Evolutionary conservation across 2,888 invertebrate genomes (phyloP).

Genomic region (Eristalinus sepulchralis): DNA sequence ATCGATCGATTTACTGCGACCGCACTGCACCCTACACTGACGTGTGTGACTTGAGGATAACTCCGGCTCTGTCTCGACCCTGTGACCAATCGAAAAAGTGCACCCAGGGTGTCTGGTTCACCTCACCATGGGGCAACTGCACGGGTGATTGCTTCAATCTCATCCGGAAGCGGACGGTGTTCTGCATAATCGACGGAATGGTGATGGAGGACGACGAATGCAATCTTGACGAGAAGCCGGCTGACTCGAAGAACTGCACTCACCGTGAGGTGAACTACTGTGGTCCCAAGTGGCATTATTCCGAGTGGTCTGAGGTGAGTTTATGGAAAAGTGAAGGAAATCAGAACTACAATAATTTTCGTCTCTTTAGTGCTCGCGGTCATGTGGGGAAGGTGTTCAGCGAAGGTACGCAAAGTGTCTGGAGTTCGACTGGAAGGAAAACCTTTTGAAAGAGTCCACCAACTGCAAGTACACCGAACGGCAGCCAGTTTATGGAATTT

Average conservation of each 20-base stretch:
- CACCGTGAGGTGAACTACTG: conserved; percentile 75
- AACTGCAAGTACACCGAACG: conserved; percentile 81
- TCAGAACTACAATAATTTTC: background rate
- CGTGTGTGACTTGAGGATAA: conserved; percentile 83
- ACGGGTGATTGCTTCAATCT: conserved; percentile 78
- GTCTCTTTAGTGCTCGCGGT: conserved; percentile 82
- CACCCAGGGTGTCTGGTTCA: conserved; percentile 89
- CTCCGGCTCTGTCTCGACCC: conserved; percentile 84
- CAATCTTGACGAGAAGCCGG: conserved; percentile 85
- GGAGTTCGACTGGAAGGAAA: conserved; percentile 77
- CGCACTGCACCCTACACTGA: conserved; percentile 83
- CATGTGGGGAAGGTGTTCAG: conserved; percentile 83
- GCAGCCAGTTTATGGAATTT: conserved; percentile 81
- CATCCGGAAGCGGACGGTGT: conserved; percentile 73
- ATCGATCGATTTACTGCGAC: conserved; percentile 86
- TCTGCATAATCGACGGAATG: conserved; percentile 74
- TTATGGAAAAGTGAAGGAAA: background rate
- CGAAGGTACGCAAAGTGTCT: conserved; percentile 83
- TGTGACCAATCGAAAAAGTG: conserved; percentile 86
- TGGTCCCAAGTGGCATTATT: conserved; percentile 82
- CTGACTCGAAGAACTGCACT: conserved; percentile 84
- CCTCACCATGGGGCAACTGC: conserved; percentile 85
- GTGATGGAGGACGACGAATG: conserved; percentile 77
- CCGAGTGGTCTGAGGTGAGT: conserved; percentile 83
- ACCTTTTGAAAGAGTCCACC: conserved; percentile 79